These are phyloP conservation scores for Solea solea DNA, from an alignment of 2,113 vertebrate genomes.

Conservation along the genomic window DNA sequence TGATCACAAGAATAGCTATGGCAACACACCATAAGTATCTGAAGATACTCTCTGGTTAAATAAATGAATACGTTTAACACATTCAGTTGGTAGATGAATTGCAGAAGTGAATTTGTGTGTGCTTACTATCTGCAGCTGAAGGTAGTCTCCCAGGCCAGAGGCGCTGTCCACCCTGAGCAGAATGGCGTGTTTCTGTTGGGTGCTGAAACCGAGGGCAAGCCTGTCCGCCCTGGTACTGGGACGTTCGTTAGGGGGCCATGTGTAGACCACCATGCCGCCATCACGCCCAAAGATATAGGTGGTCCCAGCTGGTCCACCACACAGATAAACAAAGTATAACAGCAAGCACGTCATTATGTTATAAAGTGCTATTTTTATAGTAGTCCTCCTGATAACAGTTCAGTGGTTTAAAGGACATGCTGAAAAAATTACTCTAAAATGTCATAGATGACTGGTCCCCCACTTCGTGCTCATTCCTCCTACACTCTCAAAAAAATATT, in stretches of 20 bases:
- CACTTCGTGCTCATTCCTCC: slow-evolving; percentile 18
- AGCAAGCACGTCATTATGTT: slow-evolving; percentile 5
- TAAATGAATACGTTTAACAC: neutral
- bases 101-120: neutral
- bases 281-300: slow-evolving; percentile 99
- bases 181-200: slow-evolving; percentile 94
- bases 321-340: slow-evolving; percentile 31
- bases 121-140: slow-evolving; percentile 98
- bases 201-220: slow-evolving; percentile 97
- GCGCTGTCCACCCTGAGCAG: slow-evolving; percentile 98
- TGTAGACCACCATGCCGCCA: slow-evolving; percentile 95
- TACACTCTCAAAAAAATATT: slow-evolving; percentile 20
- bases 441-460: slow-evolving; percentile 28
- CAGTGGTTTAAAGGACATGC: neutral
- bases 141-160: slow-evolving; percentile 95
- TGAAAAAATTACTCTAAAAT: slow-evolving; percentile 41
- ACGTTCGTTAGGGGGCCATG: slow-evolving; percentile 97
- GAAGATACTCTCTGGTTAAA: neutral
- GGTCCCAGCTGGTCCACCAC: slow-evolving; percentile 89
- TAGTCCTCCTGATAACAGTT: neutral
- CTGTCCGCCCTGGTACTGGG: slow-evolving; percentile 98
- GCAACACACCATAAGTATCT: neutral
- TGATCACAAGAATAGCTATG: no score
- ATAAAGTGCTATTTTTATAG: slow-evolving; percentile 10
- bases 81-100: neutral